These are phyloP conservation scores for Trichonephila inaurata DNA, from an alignment of 1,140 invertebrate species.

Conservation along the genomic window DNA sequence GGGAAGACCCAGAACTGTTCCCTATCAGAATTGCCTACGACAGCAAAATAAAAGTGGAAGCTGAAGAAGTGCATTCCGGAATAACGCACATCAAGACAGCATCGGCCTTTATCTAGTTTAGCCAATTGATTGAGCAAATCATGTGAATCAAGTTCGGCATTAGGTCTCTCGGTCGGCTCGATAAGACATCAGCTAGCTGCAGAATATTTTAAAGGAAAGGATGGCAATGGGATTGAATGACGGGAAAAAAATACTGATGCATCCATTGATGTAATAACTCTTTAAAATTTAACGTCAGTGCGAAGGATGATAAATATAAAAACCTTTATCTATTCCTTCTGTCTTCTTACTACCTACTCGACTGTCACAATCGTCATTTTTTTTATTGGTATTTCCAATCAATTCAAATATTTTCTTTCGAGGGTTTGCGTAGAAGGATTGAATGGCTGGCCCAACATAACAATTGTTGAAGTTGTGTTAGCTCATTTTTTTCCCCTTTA, in stretches of 20 bases:
- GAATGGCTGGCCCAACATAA: no score
- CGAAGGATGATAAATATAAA: no score
- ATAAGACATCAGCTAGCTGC: constrained; percentile 10
- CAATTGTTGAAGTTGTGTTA: no score
- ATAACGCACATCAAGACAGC: constrained; percentile 35
- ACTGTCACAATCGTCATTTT: no score
- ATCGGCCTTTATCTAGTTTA: constrained; percentile 42
- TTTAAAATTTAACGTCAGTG: no score
- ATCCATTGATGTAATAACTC: no score
- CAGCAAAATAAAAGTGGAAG: constrained; percentile 39
- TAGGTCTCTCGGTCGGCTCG: constrained; percentile 15
- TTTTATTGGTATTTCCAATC: no score
- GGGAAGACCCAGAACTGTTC: constrained; percentile 44
- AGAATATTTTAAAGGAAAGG: neutral
- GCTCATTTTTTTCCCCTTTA: no score
- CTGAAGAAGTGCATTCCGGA: neutral
- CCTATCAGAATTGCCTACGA: constrained; percentile 49
- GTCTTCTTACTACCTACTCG: no score
- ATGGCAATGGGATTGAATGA: neutral
- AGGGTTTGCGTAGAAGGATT: no score
- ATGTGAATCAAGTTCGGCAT: constrained; percentile 39
- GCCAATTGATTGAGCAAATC: constrained; percentile 45
- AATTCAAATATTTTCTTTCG: no score
- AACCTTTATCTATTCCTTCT: no score
- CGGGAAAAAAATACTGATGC: neutral